Conservation (phyloP, 1,140 invertebrate genomes). For the Meteorus sp. region DNA sequence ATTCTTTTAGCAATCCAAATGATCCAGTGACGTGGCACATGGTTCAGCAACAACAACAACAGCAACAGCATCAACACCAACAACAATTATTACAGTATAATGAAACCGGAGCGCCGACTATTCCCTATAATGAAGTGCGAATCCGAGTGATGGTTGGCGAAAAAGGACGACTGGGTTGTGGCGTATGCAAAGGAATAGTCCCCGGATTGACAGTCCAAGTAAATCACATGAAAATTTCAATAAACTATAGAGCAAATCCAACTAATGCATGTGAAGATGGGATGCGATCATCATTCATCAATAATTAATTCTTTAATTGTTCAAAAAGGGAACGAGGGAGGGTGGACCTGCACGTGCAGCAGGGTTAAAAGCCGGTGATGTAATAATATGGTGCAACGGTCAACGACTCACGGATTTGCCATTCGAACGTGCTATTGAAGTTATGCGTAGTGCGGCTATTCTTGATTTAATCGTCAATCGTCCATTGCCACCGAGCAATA, state of each 20-base stretch:
- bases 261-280: too few species aligned
- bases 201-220: slow-evolving; percentile 56
- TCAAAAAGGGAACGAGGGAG: slow-evolving; percentile 78
- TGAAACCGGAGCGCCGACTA: slow-evolving; percentile 39
- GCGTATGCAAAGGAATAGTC: slow-evolving; percentile 52
- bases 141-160: slow-evolving; percentile 53
- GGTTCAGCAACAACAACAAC: slow-evolving; percentile 61
- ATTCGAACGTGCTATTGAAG: slow-evolving; percentile 54
- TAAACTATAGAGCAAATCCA: background rate
- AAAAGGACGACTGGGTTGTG: slow-evolving; percentile 54
- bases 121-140: slow-evolving; percentile 48
- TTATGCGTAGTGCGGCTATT: slow-evolving; percentile 50
- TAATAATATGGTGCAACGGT: slow-evolving; percentile 89
- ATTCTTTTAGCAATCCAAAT: slow-evolving; percentile 62
- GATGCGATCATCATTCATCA: too few species aligned
- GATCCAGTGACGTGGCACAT: slow-evolving; percentile 79
- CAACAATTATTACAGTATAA: slow-evolving; percentile 42
- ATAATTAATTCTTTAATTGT: too few species aligned
- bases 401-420: slow-evolving; percentile 52
- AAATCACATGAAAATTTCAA: slow-evolving; percentile 7
- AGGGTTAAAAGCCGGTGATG: slow-evolving; percentile 87
- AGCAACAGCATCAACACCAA: slow-evolving; percentile 54
- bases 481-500: slow-evolving; percentile 39
- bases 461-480: slow-evolving; percentile 53
- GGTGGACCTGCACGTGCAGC: slow-evolving; percentile 84